Percentiles rank a stretch among this genome's conserved stretches.
Conservation (phyloP, 1,140 invertebrate genomes). For the Ectropis grisescens region DNA sequence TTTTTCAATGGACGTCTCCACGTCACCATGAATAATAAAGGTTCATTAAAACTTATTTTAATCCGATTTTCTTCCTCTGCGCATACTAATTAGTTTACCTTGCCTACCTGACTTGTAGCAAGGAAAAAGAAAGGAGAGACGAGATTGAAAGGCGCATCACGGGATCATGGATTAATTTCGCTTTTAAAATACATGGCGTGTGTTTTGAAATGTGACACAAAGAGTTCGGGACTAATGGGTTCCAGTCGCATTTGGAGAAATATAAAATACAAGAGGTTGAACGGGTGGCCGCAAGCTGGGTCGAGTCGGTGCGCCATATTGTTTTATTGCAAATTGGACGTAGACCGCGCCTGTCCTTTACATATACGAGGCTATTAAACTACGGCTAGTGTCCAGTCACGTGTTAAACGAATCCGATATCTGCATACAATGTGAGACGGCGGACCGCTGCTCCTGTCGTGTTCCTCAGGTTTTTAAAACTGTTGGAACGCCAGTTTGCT, state of each 20-base stretch:
- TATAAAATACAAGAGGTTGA: conserved; percentile 46
- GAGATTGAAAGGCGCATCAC: conserved; percentile 12
- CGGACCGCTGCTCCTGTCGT: conserved; percentile 23
- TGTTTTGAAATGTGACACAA: conserved; percentile 28
- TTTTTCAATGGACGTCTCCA: too few relatives aligned
- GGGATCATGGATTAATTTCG: conserved; percentile 28
- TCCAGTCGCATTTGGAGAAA: conserved; percentile 17
- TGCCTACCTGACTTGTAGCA: too few relatives aligned
- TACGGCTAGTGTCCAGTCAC: conserved; percentile 54
- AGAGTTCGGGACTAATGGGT: conserved; percentile 38
- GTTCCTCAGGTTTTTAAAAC: conserved; percentile 14
- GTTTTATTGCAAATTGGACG: conserved; percentile 69
- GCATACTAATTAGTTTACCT: conserved; percentile 25
- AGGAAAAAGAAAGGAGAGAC: conserved; percentile 10
- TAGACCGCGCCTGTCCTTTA: conserved; percentile 59
- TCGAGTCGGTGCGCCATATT: conserved; percentile 45
- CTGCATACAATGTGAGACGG: conserved; percentile 46
- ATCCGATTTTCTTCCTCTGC: conserved; percentile 17
- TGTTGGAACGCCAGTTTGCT: too few relatives aligned
- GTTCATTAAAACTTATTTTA: conserved; percentile 29
- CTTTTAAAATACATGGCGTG: conserved; percentile 11
- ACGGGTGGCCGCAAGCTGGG: conserved; percentile 34
- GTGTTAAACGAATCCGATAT: conserved; percentile 65
- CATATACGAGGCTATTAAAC: conserved; percentile 67
- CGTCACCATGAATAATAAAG: conserved; percentile 33